Evolutionary conservation across 2,113 vertebrate genomes (phyloP).

Genomic region (Poeciliopsis turrubarensis): DNA sequence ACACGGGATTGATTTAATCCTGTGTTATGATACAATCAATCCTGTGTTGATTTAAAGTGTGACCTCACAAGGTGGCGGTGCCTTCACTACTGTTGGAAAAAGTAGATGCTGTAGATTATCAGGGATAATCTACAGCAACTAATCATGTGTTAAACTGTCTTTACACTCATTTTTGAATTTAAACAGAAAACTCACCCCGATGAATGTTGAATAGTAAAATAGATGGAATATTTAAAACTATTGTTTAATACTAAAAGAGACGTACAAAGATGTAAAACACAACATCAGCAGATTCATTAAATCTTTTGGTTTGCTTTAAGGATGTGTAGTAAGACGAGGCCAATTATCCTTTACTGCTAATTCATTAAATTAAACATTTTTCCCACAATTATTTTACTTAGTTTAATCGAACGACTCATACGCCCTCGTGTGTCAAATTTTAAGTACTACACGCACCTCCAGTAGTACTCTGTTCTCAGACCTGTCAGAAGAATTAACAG

Average conservation of each 20-base stretch:
- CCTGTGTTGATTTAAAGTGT: background rate
- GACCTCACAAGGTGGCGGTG: constrained; percentile 26
- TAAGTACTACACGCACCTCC: background rate
- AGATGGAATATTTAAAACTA: too few species aligned
- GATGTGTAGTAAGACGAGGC: too few species aligned
- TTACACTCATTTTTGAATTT: background rate
- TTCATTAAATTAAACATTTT: too few species aligned
- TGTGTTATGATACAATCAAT: too few species aligned
- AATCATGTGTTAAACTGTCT: background rate
- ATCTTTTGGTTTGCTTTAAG: too few species aligned
- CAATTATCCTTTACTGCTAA: too few species aligned
- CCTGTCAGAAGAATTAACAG: background rate
- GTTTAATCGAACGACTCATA: background rate
- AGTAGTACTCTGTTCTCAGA: background rate
- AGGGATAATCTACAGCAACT: background rate
- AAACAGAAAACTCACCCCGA: background rate
- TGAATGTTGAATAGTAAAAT: too few species aligned
- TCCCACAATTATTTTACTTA: too few species aligned
- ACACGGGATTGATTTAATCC: too few species aligned
- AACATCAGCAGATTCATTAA: background rate
- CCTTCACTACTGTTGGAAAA: constrained; percentile 4
- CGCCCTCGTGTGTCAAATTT: constrained; percentile 27
- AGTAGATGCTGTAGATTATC: too few species aligned
- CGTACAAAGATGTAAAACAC: background rate
- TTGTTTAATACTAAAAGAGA: too few species aligned